Percentiles rank a stretch among this genome's conserved stretches.
phyloP scores from a whole-genome alignment of 2,888 invertebrate genomes.

The Sialis fuliginosa region DNA sequence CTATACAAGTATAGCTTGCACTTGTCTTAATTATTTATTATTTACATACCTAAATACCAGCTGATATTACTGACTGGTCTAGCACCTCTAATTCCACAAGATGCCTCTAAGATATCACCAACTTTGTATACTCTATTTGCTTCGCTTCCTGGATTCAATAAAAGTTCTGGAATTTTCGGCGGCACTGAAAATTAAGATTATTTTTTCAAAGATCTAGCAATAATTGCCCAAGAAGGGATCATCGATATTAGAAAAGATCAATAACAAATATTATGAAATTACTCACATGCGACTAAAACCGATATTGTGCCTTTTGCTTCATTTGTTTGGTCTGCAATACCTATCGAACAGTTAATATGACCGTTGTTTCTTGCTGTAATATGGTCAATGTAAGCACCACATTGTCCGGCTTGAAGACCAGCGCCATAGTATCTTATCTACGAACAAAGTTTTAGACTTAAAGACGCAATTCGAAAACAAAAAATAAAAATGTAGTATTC shows the following conservation, averaged over 20 bases:
- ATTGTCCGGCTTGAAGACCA: constrained; percentile 42
- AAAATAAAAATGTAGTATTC: no score
- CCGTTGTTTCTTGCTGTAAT: constrained; percentile 53
- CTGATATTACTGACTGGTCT: constrained; percentile 58
- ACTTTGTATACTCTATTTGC: constrained; percentile 32
- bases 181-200: constrained; percentile 24
- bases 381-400: constrained; percentile 47
- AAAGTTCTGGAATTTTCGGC: constrained; percentile 28
- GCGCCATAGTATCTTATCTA: constrained; percentile 28
- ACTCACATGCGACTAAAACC: constrained; percentile 58
- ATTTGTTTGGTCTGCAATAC: constrained; percentile 32
- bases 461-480: no score
- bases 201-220: background rate
- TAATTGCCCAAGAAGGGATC: no score
- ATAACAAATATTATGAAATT: no score
- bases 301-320: constrained; percentile 42
- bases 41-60: constrained; percentile 44
- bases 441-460: background rate
- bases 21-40: no score
- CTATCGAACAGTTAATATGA: constrained; percentile 45
- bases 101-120: constrained; percentile 42
- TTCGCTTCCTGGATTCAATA: constrained; percentile 22
- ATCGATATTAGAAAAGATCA: background rate
- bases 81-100: constrained; percentile 49
- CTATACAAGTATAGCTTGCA: no score